Evolutionary conservation across 2,797 vertebrate species (phyloP).

Genomic region (Pipistrellus nathusii): DNA sequence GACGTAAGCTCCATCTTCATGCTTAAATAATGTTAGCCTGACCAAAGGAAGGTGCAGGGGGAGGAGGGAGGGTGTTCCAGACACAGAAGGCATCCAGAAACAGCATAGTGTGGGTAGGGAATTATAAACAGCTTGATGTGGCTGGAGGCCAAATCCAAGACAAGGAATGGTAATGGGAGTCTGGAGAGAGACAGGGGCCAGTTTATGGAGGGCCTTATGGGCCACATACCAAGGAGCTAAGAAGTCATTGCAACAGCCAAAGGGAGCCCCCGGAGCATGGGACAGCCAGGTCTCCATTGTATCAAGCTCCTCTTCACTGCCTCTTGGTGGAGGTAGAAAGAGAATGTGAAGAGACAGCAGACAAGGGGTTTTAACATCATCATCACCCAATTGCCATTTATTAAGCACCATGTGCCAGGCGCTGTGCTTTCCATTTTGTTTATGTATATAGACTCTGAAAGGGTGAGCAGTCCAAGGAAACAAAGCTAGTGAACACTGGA

Average conservation of each 20-base stretch:
- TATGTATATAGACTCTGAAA: background rate
- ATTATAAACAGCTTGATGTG: background rate
- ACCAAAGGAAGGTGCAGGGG: conserved; percentile 29
- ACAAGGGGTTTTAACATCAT: background rate
- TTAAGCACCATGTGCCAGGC: background rate
- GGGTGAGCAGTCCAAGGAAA: background rate
- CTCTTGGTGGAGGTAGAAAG: background rate
- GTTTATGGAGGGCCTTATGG: background rate
- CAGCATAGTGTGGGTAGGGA: background rate
- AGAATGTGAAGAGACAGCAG: background rate
- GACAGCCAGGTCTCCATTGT: background rate
- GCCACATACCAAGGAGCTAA: background rate
- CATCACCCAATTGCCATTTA: background rate
- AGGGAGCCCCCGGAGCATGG: background rate
- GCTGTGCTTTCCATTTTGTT: background rate
- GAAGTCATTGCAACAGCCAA: background rate
- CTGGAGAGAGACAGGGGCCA: background rate
- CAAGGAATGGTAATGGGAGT: background rate
- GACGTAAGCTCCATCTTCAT: background rate
- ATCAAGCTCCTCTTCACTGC: background rate
- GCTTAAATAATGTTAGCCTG: background rate
- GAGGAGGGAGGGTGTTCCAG: background rate
- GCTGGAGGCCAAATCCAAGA: conserved; percentile 26
- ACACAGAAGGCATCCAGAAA: conserved; percentile 3
- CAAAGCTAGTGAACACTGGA: background rate